Percentiles rank a stretch among this genome's conserved stretches.
These are phyloP conservation scores for Argyra leucocephala DNA, from an alignment of 2,888 invertebrate species.

Conservation along the genomic window DNA sequence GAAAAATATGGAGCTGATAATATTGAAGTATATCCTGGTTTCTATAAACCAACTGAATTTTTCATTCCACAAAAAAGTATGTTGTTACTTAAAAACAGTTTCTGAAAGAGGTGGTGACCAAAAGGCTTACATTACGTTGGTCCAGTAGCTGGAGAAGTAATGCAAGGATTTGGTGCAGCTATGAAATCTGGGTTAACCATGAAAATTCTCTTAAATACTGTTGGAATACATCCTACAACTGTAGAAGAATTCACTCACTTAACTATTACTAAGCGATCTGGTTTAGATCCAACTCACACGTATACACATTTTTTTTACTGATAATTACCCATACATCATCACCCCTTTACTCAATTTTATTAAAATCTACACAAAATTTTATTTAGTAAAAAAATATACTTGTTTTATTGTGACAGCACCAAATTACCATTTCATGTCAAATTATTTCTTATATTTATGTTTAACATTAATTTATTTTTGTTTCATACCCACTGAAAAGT, in stretches of 20 bases:
- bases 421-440: too few relatives aligned
- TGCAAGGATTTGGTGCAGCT: slow-evolving; percentile 86
- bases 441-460: too few relatives aligned
- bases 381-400: too few relatives aligned
- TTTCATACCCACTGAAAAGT: too few relatives aligned
- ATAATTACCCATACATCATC: too few relatives aligned
- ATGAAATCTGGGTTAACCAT: slow-evolving; percentile 76
- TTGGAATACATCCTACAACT: slow-evolving; percentile 88
- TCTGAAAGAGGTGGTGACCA: slow-evolving; percentile 58
- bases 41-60: slow-evolving; percentile 92
- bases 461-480: too few relatives aligned
- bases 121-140: slow-evolving; percentile 83
- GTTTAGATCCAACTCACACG: slow-evolving; percentile 76
- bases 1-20: slow-evolving; percentile 57
- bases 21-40: slow-evolving; percentile 86
- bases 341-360: too few relatives aligned
- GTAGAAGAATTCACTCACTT: slow-evolving; percentile 89
- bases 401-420: too few relatives aligned
- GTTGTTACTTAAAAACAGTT: slow-evolving; percentile 86
- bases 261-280: slow-evolving; percentile 82
- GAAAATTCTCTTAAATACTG: slow-evolving; percentile 66
- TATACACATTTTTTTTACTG: too few relatives aligned
- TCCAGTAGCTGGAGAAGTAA: slow-evolving; percentile 85
- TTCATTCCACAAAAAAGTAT: slow-evolving; percentile 81
- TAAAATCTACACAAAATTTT: too few relatives aligned